phyloP scores from a whole-genome alignment of 35 echinoderm and acorn worm species.

The Heliocidaris tuberculata region DNA sequence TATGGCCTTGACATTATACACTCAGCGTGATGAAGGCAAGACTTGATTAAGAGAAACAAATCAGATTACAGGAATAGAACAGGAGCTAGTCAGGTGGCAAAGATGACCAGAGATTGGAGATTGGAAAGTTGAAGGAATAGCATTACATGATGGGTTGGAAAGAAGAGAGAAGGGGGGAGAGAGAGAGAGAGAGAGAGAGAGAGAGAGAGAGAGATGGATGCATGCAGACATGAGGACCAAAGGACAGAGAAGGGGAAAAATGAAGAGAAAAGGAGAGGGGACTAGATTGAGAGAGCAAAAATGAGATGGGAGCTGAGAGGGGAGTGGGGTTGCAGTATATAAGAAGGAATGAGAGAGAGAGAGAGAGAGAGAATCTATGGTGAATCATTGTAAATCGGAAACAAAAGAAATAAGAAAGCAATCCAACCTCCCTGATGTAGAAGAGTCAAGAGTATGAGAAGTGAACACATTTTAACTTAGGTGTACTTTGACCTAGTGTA shows the following conservation, averaged over 20 bases:
- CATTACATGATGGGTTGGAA: not conserved
- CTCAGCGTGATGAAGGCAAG: not conserved
- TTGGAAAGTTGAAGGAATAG: not conserved
- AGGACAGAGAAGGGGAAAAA: not conserved
- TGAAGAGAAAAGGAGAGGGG: not conserved
- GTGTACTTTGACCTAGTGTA: no score
- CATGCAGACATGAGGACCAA: no score
- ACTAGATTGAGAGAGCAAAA: not conserved
- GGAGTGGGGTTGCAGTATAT: not conserved
- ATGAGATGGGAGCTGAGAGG: not conserved
- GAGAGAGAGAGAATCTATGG: no score
- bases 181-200: not conserved
- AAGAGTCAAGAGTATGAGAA: no score
- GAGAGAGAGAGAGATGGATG: not conserved
- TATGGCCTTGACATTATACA: not conserved
- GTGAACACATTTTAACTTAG: no score
- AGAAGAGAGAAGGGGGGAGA: not conserved
- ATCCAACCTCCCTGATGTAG: no score
- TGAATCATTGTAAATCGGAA: no score
- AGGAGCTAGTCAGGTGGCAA: not conserved
- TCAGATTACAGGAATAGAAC: slow-evolving; percentile 34
- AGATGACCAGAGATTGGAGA: not conserved
- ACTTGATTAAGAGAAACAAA: slow-evolving; percentile 41
- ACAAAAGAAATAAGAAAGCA: no score
- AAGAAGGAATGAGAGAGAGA: not conserved